These are phyloP conservation scores for Liparis tanakae DNA, from an alignment of 2,797 vertebrate species.

Conservation along the genomic window DNA sequence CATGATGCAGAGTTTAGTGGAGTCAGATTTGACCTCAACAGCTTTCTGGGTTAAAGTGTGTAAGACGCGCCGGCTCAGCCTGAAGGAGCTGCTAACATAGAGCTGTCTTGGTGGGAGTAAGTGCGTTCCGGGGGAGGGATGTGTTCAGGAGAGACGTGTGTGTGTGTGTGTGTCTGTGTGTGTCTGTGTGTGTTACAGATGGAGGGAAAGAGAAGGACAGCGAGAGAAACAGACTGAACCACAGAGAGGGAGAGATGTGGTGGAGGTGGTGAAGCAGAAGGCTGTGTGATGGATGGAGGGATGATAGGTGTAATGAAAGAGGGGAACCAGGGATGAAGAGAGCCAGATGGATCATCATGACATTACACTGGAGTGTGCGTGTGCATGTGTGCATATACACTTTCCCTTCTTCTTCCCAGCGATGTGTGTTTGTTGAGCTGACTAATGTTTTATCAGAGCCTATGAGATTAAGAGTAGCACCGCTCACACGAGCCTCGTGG, in stretches of 20 bases:
- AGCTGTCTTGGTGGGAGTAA: constrained; percentile 7
- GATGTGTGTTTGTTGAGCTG: constrained; percentile 20
- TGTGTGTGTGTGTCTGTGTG: too few species aligned
- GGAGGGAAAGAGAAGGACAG: constrained; percentile 32
- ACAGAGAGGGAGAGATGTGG: constrained; percentile 18
- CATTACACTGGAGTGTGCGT: constrained; percentile 34
- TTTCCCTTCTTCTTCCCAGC: constrained; percentile 13
- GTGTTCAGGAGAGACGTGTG: constrained; percentile 19
- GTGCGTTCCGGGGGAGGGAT: background rate
- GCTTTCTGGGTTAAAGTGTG: constrained; percentile 39
- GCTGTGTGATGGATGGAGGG: constrained; percentile 64
- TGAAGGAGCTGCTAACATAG: constrained; percentile 27
- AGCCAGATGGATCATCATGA: constrained; percentile 68
- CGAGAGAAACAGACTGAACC: constrained; percentile 34
- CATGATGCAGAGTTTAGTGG: background rate
- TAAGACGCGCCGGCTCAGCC: constrained; percentile 31
- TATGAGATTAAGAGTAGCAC: constrained; percentile 33
- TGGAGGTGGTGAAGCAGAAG: constrained; percentile 53
- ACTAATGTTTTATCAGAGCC: constrained; percentile 30
- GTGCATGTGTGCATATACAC: constrained; percentile 1
- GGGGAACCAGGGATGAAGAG: constrained; percentile 59
- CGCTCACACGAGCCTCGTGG: constrained; percentile 28
- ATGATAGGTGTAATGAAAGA: constrained; percentile 68
- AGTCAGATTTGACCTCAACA: constrained; percentile 25
- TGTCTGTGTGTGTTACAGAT: constrained; percentile 36